Evolutionary conservation across 2,113 vertebrate species (phyloP).

Genomic region (Oryzias melastigma): DNA sequence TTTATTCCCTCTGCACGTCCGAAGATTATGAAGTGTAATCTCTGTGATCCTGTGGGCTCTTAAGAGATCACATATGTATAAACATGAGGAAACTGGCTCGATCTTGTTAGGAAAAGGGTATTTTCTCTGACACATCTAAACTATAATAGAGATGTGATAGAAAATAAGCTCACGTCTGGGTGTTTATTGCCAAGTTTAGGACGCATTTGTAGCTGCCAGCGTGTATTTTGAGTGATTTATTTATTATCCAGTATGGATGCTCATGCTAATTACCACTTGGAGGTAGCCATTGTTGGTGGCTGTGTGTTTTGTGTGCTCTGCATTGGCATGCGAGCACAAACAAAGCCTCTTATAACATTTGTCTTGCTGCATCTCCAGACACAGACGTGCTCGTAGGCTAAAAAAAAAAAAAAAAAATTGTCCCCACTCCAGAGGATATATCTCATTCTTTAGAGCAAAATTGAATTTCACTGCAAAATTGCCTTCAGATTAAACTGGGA

Average conservation of each 20-base stretch:
- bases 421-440: conserved; percentile 19
- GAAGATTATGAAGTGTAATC: conserved; percentile 50
- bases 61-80: conserved; percentile 32
- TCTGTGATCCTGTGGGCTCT: conserved; percentile 41
- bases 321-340: conserved; percentile 23
- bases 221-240: conserved; percentile 16
- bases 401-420: too few relatives aligned
- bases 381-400: conserved; percentile 7
- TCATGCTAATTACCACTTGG: conserved; percentile 33
- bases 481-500: conserved; percentile 12
- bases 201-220: not conserved
- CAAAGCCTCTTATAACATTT: conserved; percentile 35
- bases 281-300: conserved; percentile 9
- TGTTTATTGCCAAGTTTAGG: conserved; percentile 1
- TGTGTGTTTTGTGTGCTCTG: conserved; percentile 29
- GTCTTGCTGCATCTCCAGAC: conserved; percentile 13
- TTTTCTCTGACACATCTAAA: conserved; percentile 5
- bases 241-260: conserved; percentile 7
- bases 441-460: conserved; percentile 43
- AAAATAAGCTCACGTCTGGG: not conserved
- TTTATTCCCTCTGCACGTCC: conserved; percentile 36
- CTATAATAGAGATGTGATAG: conserved; percentile 3
- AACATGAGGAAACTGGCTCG: conserved; percentile 22
- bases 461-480: conserved; percentile 30
- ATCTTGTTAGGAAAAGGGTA: conserved; percentile 9